Conservation (phyloP, 2,797 vertebrate genomes). For the Cossypha niveicapilla region DNA sequence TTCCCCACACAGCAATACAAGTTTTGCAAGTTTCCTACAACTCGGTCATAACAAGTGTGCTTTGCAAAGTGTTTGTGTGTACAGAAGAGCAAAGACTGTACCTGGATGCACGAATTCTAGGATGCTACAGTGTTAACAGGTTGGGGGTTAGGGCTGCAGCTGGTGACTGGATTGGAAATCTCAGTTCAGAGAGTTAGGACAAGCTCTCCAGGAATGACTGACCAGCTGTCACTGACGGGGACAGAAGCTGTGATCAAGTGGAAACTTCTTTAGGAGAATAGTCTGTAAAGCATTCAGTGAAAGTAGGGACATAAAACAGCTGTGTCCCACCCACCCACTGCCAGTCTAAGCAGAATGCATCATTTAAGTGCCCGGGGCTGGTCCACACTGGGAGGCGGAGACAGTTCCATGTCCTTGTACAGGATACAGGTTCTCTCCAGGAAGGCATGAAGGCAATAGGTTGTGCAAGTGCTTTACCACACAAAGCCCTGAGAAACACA, state of each 20-base stretch:
- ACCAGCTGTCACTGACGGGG: not conserved
- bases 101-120: not conserved
- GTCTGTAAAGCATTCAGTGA: not conserved
- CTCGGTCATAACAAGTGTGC: fast-evolving
- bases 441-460: not conserved
- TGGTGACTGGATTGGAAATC: not conserved
- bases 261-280: not conserved
- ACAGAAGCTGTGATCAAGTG: not conserved
- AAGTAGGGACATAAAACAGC: not conserved
- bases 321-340: not conserved
- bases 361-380: fast-evolving
- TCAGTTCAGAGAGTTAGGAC: not conserved
- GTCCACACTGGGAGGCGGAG: not conserved
- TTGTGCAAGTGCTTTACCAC: not conserved
- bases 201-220: not conserved
- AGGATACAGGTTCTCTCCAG: not conserved
- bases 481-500: not conserved
- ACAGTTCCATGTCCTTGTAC: not conserved
- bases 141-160: not conserved
- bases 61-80: not conserved
- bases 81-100: not conserved
- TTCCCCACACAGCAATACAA: not conserved
- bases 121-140: not conserved
- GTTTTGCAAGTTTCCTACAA: not conserved
- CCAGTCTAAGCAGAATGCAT: not conserved